Conservation (phyloP, 2,797 vertebrate genomes). For the Xerus rutilus region DNA sequence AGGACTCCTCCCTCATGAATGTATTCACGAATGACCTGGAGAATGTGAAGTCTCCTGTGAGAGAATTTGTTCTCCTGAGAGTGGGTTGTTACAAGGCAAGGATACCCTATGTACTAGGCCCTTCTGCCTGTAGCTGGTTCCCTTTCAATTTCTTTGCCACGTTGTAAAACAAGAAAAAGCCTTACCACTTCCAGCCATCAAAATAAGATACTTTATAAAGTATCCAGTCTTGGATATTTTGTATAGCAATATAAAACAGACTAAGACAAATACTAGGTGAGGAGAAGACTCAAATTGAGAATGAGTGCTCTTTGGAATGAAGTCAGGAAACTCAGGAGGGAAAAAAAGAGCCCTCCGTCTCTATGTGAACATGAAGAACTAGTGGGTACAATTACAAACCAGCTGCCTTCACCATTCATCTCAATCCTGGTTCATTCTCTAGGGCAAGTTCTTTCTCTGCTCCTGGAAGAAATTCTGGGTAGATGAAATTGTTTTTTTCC, state of each 20-base stretch:
- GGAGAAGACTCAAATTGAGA: background rate
- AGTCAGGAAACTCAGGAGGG: background rate
- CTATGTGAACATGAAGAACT: background rate
- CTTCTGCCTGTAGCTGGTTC: background rate
- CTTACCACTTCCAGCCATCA: background rate
- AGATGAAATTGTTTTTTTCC: slow-evolving; percentile 9
- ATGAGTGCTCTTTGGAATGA: background rate
- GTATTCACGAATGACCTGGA: background rate
- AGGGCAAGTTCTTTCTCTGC: background rate
- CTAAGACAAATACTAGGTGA: background rate
- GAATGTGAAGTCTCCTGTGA: background rate
- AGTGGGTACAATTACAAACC: background rate
- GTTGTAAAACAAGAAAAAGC: background rate
- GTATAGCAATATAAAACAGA: background rate
- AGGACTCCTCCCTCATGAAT: background rate
- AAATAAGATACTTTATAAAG: background rate
- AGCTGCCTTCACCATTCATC: background rate
- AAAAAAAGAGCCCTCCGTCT: background rate
- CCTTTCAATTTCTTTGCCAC: background rate
- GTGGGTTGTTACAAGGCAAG: background rate
- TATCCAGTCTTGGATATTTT: background rate
- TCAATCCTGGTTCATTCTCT: background rate
- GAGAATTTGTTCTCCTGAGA: background rate
- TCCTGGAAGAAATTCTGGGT: background rate
- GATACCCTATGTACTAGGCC: background rate